Evolutionary conservation across 1,140 invertebrate species (phyloP).

Genomic region (Drosophila subpulchrella): DNA sequence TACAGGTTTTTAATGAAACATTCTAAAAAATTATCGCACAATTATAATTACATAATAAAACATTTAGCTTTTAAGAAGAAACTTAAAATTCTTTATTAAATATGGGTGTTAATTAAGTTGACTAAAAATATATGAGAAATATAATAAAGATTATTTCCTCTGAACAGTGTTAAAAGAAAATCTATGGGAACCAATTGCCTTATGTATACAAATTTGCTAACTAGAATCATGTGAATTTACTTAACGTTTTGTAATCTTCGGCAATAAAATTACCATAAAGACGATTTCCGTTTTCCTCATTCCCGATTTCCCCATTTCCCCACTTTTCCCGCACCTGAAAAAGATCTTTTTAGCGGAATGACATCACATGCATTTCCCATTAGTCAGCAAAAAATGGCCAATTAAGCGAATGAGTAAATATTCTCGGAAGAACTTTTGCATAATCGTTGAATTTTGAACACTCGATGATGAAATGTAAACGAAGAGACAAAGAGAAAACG

Average conservation of each 20-base stretch:
- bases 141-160: background rate
- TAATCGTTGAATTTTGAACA: conserved; percentile 23
- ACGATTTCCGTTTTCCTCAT: conserved; percentile 36
- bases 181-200: conserved; percentile 1
- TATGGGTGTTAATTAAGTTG: background rate
- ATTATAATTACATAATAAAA: conserved; percentile 8
- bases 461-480: conserved; percentile 7
- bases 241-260: conserved; percentile 29
- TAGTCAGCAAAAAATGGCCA: conserved; percentile 53
- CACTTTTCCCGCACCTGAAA: background rate
- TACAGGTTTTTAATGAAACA: conserved; percentile 11
- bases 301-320: background rate
- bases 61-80: background rate
- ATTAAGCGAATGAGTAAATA: conserved; percentile 43
- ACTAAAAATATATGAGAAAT: background rate
- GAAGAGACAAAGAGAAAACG: conserved; percentile 2
- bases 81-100: background rate
- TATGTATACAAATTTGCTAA: conserved; percentile 26
- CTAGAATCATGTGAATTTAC: conserved; percentile 33
- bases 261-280: conserved; percentile 5
- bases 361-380: conserved; percentile 64
- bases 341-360: conserved; percentile 28
- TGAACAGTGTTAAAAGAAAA: background rate
- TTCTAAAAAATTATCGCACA: background rate
- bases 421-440: conserved; percentile 41